Conservation (phyloP, 2,113 vertebrate species). For the Gopherus flavomarginatus region DNA sequence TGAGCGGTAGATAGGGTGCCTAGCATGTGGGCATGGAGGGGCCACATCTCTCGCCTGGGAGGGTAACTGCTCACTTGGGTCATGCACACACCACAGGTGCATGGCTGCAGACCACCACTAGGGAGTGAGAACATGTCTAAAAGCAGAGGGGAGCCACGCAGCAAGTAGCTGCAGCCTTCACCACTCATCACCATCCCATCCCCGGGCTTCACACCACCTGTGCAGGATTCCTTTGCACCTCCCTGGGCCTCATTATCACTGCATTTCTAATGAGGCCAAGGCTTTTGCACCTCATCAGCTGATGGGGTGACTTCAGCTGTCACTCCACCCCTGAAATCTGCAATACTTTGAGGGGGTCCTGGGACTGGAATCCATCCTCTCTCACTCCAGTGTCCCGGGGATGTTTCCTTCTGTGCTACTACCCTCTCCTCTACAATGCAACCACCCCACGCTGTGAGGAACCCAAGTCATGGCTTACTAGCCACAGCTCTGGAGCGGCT, state of each 20-base stretch:
- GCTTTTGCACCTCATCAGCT: slow-evolving; percentile 38
- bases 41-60: too few relatives aligned
- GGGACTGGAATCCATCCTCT: too few relatives aligned
- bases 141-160: background rate
- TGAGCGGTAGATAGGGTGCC: background rate
- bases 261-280: slow-evolving; percentile 42
- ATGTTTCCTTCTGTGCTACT: background rate
- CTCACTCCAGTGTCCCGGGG: background rate
- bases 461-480: background rate
- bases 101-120: too few relatives aligned
- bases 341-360: background rate
- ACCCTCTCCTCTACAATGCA: background rate
- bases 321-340: background rate
- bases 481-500: background rate
- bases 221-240: slow-evolving; percentile 52
- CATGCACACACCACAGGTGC: background rate
- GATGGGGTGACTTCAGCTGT: background rate
- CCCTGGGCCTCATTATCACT: slow-evolving; percentile 30
- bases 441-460: background rate
- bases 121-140: too few relatives aligned
- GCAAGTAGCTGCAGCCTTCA: too few relatives aligned
- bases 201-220: background rate
- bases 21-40: background rate
- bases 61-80: background rate
- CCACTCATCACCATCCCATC: background rate